These are phyloP conservation scores for Chamaea fasciata DNA, from an alignment of 2,113 vertebrate genomes.

Conservation along the genomic window DNA sequence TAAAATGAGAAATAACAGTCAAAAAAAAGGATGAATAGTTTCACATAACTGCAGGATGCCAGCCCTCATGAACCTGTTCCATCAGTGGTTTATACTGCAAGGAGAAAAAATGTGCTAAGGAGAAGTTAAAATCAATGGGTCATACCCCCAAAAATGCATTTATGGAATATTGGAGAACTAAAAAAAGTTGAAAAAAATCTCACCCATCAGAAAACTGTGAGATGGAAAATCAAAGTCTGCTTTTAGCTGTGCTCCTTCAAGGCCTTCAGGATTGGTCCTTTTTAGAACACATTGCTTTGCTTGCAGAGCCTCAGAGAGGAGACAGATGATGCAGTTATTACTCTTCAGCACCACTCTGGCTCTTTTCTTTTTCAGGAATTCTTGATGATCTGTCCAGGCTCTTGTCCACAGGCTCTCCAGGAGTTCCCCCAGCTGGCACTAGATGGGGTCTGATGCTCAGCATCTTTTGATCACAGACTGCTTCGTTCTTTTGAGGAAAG, in stretches of 20 bases:
- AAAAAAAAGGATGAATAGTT: neutral
- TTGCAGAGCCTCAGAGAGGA: neutral
- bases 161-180: neutral
- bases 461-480: neutral
- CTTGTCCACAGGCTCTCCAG: neutral
- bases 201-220: neutral
- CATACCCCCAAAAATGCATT: neutral
- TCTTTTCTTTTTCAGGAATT: neutral
- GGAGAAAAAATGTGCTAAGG: neutral
- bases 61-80: neutral
- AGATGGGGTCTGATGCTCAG: neutral
- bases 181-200: neutral
- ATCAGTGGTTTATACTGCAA: neutral
- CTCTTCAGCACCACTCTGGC: neutral
- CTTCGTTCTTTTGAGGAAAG: neutral
- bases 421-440: neutral
- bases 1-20: neutral
- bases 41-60: neutral
- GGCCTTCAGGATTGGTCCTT: neutral
- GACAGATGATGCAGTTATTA: neutral
- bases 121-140: neutral
- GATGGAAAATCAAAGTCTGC: neutral
- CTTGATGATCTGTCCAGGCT: fast-evolving
- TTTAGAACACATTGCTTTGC: neutral
- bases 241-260: neutral